Conservation (phyloP, 1,140 invertebrate species). For the Anoplolepis gracilipes region DNA sequence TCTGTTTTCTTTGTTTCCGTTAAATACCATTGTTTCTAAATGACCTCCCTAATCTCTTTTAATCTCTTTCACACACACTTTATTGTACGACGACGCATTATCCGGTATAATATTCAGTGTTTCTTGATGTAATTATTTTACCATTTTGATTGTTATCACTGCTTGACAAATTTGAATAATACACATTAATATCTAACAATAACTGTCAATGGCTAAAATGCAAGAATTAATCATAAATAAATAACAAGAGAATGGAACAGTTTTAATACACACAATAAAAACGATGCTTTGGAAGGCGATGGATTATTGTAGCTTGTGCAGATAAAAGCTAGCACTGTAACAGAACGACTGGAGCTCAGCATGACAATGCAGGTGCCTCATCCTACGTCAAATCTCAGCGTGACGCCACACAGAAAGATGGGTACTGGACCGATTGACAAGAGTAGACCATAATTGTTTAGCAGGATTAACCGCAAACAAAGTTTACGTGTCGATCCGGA, state of each 20-base stretch:
- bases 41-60: not conserved
- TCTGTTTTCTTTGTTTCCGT: not conserved
- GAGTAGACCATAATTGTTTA: conserved; percentile 83
- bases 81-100: not conserved
- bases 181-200: not conserved
- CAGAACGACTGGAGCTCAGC: conserved; percentile 78
- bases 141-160: not conserved
- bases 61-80: not conserved
- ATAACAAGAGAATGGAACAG: not conserved
- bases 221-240: conserved; percentile 27
- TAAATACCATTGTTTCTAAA: not conserved
- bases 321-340: conserved; percentile 70
- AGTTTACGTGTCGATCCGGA: conserved; percentile 78
- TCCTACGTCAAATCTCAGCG: conserved; percentile 85
- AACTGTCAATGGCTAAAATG: not conserved
- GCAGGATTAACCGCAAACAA: conserved; percentile 79
- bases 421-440: conserved; percentile 73
- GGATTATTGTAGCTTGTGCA: conserved; percentile 67
- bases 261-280: conserved; percentile 13
- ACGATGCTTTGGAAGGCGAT: conserved; percentile 30
- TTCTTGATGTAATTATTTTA: conserved; percentile 5
- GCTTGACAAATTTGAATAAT: not conserved
- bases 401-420: conserved; percentile 80
- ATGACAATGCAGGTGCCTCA: conserved; percentile 86
- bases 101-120: not conserved